A percentile compares a stretch with the other conserved stretches of the same genome.
Conservation (phyloP, 2,113 vertebrate genomes). For the Mixornis gularis region DNA sequence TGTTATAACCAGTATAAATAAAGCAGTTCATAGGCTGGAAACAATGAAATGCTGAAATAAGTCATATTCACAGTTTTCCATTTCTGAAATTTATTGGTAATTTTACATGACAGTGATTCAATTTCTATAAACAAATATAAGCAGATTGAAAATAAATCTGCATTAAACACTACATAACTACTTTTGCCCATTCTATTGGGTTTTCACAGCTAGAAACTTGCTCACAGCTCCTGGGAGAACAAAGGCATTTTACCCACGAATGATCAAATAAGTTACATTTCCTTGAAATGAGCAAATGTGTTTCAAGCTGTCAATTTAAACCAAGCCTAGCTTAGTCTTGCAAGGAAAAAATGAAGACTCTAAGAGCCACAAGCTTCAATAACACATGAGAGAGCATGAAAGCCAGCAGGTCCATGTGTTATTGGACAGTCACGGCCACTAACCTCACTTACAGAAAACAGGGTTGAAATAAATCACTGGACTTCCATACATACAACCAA, state of each 20-base stretch:
- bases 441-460: constrained; percentile 77
- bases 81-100: background rate
- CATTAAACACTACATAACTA: background rate
- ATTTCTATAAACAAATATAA: background rate
- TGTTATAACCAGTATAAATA: constrained; percentile 16
- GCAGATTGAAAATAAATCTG: constrained; percentile 4
- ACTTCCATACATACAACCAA: background rate
- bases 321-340: constrained; percentile 9
- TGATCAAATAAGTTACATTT: background rate
- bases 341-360: constrained; percentile 41
- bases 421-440: constrained; percentile 77
- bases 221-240: background rate
- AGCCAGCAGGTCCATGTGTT: constrained; percentile 74
- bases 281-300: background rate
- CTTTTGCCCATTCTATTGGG: background rate
- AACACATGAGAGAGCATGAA: constrained; percentile 76
- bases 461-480: background rate
- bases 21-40: constrained; percentile 13
- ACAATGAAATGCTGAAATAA: constrained; percentile 34
- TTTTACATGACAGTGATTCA: background rate
- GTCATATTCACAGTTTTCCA: background rate
- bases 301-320: constrained; percentile 39
- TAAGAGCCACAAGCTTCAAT: constrained; percentile 75
- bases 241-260: background rate
- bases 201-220: constrained; percentile 32